Percentiles rank a stretch among this genome's conserved stretches.
Evolutionary conservation across 1,140 invertebrate genomes (phyloP).

Genomic region (Tetramorium alpestre): DNA sequence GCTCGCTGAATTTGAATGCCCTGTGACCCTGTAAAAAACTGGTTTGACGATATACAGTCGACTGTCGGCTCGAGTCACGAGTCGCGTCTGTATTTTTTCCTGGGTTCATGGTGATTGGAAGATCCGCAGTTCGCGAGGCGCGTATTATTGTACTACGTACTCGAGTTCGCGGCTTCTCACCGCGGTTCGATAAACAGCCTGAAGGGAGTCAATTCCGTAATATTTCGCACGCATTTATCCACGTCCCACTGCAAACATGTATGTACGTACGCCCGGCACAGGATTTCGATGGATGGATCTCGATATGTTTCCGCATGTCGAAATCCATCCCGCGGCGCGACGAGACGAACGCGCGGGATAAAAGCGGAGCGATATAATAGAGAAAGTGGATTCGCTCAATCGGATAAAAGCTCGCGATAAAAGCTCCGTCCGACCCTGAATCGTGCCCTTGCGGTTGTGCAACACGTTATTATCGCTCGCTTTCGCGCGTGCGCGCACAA

Average conservation of each 20-base stretch:
- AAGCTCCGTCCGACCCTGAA: not conserved
- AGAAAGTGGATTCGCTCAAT: not conserved
- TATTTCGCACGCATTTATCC: not conserved
- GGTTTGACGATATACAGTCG: constrained; percentile 31
- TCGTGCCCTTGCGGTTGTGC: constrained; percentile 7
- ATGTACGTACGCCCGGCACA: too few species aligned
- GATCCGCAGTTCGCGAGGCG: not conserved
- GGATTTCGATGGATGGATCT: not conserved
- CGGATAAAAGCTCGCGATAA: not conserved
- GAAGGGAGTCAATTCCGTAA: not conserved
- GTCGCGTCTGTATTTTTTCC: not conserved
- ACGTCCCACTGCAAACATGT: not conserved
- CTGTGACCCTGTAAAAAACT: constrained; percentile 55
- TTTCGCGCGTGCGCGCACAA: not conserved
- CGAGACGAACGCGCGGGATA: too few species aligned
- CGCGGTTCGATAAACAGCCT: not conserved
- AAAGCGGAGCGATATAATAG: not conserved
- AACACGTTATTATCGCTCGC: not conserved
- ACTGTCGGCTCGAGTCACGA: not conserved
- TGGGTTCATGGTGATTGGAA: not conserved
- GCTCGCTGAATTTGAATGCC: constrained; percentile 61
- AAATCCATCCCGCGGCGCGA: not conserved
- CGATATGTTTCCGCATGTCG: not conserved
- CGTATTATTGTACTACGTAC: not conserved
- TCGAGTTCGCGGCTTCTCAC: not conserved